Percentiles rank a stretch among this genome's conserved stretches.
These are phyloP conservation scores for Rhabdomys pumilio DNA, from an alignment of 2,797 vertebrate species.

Conservation along the genomic window DNA sequence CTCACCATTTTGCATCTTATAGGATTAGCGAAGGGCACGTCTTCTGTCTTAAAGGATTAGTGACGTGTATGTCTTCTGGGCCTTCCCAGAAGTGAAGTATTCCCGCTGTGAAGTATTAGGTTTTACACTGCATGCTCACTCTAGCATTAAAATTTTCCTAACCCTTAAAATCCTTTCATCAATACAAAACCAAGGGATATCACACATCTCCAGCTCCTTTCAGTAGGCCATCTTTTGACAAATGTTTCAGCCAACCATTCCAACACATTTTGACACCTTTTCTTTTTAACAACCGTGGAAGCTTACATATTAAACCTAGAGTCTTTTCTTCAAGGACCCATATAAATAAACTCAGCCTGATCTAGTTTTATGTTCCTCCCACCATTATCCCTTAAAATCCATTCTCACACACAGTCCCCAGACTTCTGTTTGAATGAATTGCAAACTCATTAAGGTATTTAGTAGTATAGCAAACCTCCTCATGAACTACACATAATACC, in stretches of 20 bases:
- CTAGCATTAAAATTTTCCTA: no score
- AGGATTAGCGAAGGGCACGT: neutral
- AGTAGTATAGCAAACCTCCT: neutral
- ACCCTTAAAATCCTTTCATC: neutral
- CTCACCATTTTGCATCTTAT: neutral
- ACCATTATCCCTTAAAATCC: neutral
- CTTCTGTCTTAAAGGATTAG: neutral
- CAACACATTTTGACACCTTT: neutral
- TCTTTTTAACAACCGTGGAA: neutral
- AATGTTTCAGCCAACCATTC: neutral
- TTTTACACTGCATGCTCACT: neutral
- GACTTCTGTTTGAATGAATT: neutral
- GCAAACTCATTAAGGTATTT: neutral
- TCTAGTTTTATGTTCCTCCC: neutral
- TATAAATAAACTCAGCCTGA: neutral
- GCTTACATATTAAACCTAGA: neutral
- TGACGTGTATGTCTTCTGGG: neutral
- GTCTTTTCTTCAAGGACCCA: neutral
- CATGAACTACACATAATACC: neutral
- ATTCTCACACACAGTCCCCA: neutral
- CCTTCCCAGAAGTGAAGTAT: neutral
- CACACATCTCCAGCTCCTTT: neutral
- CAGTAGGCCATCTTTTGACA: neutral
- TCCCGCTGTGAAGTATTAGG: no score
- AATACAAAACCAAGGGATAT: neutral